Base-by-base conservation (phyloP, 2,888 invertebrate species). In the Papilio elwesi region DNA sequence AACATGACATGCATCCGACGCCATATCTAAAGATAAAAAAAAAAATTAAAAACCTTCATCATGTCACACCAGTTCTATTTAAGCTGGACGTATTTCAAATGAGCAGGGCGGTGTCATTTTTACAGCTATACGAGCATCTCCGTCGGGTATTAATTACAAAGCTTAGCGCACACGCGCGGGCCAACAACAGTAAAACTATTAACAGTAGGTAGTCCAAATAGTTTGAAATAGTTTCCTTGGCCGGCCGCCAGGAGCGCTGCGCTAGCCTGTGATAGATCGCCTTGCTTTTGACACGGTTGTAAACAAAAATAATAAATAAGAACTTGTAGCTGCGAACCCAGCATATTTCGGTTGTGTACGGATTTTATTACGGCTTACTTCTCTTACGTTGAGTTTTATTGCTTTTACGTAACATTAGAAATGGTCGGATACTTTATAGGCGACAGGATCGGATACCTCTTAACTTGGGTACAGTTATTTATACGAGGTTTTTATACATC, bases 271-370 rank as follows among this genome's bases (percentile, higher is more conserved):
- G 89, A 90, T 88, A 87, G 89, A 90, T 90, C 85, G 87, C 85
- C 85, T 83, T 88, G 90, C 86, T 78, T 88, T 86, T 89, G 91
- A 91, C 91, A 85, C 81, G 83, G 84, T 81, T 86, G 87, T 88
- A 90, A 90, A 91, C 90, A 90, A 89, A 90, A 90, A 90, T 87
- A 91, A 88, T 88, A 90, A 90, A 89, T 85, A 90, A 85, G 81
- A 83, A 82, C 81, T 77, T 80, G 64, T 26, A 26, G 43, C 59
- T 38, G 65, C 67, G 67, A 76, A 76, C 75, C 69, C 74, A 71
- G 76, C 76, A 78, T 80, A 76, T 82, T 82, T 85, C 85, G 75
- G 86, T 86, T 88, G 87, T 87, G 85, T 85, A 86, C 83, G 82
- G 85, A 83, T 86, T 87, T 87, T 82, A 82, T 85, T 85, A 87